Evolutionary conservation across 2,113 vertebrate genomes (phyloP).

Genomic region (Ctenomys sociabilis): DNA sequence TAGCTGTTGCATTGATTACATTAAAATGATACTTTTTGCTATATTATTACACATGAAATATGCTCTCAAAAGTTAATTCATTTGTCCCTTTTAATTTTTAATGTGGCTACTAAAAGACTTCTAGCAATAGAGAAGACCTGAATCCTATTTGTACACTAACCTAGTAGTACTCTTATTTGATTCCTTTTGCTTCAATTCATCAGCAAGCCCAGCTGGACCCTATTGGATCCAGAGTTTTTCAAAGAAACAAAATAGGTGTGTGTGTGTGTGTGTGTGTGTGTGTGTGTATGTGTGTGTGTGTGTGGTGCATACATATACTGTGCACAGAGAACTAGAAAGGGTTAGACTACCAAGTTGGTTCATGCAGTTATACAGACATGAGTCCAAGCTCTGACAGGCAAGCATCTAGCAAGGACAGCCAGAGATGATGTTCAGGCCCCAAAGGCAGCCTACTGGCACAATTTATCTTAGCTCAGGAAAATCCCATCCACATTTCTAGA

Average conservation of each 20-base stretch:
- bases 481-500: not conserved
- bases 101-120: not conserved
- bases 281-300: not conserved
- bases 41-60: not conserved
- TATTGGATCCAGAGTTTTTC: not conserved
- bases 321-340: not conserved
- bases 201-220: too few species aligned
- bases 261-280: not conserved
- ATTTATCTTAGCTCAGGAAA: not conserved
- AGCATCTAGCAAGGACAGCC: not conserved
- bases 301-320: not conserved
- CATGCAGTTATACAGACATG: not conserved
- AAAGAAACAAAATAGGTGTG: not conserved
- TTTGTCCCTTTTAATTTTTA: not conserved
- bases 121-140: not conserved
- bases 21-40: not conserved
- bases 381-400: not conserved
- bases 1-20: not conserved
- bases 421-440: not conserved
- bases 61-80: not conserved
- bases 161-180: not conserved
- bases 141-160: not conserved
- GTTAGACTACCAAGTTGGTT: not conserved
- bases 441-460: not conserved
- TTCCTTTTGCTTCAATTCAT: not conserved